phyloP scores from a whole-genome alignment of 2,888 invertebrate genomes.

The Meloe dianella region DNA sequence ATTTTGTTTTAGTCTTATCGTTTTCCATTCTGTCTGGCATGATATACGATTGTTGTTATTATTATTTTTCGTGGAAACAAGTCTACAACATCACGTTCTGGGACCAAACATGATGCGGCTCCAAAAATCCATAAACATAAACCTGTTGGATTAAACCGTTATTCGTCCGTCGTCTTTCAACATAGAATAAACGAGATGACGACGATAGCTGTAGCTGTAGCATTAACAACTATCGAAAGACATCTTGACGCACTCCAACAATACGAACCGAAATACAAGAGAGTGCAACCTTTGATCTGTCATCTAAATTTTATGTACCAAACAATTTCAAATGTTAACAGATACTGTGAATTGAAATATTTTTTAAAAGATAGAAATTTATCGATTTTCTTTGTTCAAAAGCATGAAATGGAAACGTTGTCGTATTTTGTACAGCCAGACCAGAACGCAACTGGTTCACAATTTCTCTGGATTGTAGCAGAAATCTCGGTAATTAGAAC shows the following conservation, averaged over 20 bases:
- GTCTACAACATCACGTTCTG: slow-evolving; percentile 8
- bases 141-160: slow-evolving; percentile 39
- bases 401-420: background rate
- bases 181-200: slow-evolving; percentile 10
- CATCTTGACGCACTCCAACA: background rate
- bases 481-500: slow-evolving; percentile 15
- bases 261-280: background rate
- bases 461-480: background rate
- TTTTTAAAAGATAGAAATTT: background rate
- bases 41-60: slow-evolving; percentile 5
- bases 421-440: background rate
- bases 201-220: slow-evolving; percentile 11
- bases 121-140: slow-evolving; percentile 33
- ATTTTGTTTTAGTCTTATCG: background rate
- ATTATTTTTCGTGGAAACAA: slow-evolving; percentile 7
- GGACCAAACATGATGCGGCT: slow-evolving; percentile 20
- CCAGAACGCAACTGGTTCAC: slow-evolving; percentile 3
- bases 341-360: background rate
- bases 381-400: background rate
- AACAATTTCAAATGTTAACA: background rate
- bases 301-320: background rate
- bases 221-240: background rate
- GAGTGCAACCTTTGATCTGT: background rate
- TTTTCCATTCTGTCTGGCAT: slow-evolving; percentile 4
- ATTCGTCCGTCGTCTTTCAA: slow-evolving; percentile 25